Conservation (phyloP, 1,140 invertebrate genomes). For the Aphis craccivora region DNA sequence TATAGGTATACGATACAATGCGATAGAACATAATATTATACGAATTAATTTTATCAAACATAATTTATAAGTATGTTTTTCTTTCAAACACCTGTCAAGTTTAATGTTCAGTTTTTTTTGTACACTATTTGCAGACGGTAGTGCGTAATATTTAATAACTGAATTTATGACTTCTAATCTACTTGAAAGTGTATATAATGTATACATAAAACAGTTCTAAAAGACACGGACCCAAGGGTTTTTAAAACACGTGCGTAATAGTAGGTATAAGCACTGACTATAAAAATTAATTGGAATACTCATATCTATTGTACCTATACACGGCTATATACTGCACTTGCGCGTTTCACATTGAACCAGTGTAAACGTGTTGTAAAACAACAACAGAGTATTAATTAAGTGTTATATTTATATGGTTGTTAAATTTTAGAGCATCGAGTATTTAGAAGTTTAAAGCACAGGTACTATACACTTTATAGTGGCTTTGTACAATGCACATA, state of each 20-base stretch:
- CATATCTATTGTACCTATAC: neutral
- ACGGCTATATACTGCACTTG: neutral
- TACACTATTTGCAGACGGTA: neutral
- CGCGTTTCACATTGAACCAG: neutral
- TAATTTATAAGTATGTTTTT: neutral
- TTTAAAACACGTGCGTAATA: conserved; percentile 1
- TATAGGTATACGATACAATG: neutral
- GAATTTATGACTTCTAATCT: conserved; percentile 35
- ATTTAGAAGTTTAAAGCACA: neutral
- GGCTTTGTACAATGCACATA: neutral
- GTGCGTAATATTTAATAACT: conserved; percentile 35
- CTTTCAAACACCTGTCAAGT: neutral
- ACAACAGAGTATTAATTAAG: neutral
- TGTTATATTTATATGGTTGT: conserved; percentile 1
- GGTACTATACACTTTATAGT: neutral
- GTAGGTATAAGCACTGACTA: neutral
- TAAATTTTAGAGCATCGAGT: neutral
- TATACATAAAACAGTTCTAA: neutral
- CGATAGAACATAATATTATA: neutral
- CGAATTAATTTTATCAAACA: neutral
- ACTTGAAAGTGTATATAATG: neutral
- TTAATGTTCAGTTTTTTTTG: neutral
- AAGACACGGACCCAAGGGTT: neutral
- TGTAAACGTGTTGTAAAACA: neutral
- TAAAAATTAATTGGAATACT: conserved; percentile 38